A percentile compares a stretch with the other conserved stretches of the same genome.
Conservation (phyloP, 2,113 vertebrate species). For the Rhodinocichla rosea region DNA sequence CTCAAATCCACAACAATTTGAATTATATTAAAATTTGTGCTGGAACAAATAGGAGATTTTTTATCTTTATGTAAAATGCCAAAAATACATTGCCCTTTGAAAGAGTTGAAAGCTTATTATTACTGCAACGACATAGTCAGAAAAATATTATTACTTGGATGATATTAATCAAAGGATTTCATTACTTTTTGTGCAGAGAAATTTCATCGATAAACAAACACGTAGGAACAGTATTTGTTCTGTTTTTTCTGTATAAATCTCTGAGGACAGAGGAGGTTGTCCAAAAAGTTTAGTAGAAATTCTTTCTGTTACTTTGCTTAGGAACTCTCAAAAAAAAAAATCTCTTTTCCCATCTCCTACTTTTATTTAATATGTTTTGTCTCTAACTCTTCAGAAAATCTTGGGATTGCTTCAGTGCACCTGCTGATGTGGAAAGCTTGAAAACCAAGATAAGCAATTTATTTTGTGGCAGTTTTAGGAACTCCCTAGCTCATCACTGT, state of each 20-base stretch:
- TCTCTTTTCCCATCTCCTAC: background rate
- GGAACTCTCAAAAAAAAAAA: background rate
- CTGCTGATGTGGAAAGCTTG: background rate
- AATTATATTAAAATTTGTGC: background rate
- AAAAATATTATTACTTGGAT: conserved; percentile 69
- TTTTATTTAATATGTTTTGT: background rate
- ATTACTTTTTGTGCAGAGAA: conserved; percentile 68
- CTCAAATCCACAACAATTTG: background rate
- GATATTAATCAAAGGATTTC: conserved; percentile 72
- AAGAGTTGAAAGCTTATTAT: conserved; percentile 72
- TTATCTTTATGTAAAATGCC: conserved; percentile 59
- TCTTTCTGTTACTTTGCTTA: conserved; percentile 30
- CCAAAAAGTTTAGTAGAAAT: background rate
- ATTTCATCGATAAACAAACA: conserved; percentile 68
- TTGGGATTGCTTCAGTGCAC: background rate
- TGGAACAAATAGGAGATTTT: background rate
- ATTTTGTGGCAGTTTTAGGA: background rate
- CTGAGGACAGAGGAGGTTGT: conserved; percentile 30
- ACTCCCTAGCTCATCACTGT: background rate
- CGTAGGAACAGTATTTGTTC: conserved; percentile 53
- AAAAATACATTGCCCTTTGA: conserved; percentile 44
- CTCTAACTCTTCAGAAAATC: background rate
- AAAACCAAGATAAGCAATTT: background rate
- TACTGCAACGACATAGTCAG: conserved; percentile 61
- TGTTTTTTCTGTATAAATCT: conserved; percentile 39